Evolutionary conservation across 2,797 vertebrate species (phyloP).

Genomic region (Tapirus indicus): DNA sequence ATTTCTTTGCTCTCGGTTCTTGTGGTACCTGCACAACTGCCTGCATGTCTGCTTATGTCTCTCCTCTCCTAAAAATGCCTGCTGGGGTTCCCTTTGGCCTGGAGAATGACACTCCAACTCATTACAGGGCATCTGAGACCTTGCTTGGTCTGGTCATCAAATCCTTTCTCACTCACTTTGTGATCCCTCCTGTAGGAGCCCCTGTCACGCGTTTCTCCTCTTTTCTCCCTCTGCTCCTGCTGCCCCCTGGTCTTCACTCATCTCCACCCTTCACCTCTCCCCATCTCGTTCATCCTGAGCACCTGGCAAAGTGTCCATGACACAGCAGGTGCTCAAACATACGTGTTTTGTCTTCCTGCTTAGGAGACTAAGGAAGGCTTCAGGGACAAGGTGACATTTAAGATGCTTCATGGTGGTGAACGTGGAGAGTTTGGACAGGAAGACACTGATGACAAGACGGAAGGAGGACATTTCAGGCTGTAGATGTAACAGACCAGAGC

Average conservation of each 20-base stretch:
- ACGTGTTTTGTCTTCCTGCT: not conserved
- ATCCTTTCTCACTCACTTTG: not conserved
- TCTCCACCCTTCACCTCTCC: not conserved
- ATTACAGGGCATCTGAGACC: not conserved
- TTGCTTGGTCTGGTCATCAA: not conserved
- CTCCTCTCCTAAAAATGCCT: not conserved
- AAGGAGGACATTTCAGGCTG: not conserved
- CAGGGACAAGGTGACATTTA: not conserved
- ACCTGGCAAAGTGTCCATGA: not conserved
- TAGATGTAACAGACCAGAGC: not conserved
- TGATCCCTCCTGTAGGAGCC: accelerated
- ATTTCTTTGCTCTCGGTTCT: not conserved
- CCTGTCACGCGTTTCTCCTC: not conserved
- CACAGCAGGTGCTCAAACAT: not conserved
- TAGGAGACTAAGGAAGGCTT: not conserved
- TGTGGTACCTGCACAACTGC: not conserved
- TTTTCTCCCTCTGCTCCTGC: not conserved
- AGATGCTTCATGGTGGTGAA: not conserved
- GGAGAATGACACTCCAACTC: not conserved
- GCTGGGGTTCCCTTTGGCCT: not conserved
- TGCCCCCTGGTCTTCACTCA: not conserved
- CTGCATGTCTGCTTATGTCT: not conserved
- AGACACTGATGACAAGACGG: not conserved
- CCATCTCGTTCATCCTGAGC: accelerated
- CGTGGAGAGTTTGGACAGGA: not conserved